These are phyloP conservation scores for Meloidogyne floridensis DNA, from an alignment of 1,140 invertebrate species.

Conservation along the genomic window DNA sequence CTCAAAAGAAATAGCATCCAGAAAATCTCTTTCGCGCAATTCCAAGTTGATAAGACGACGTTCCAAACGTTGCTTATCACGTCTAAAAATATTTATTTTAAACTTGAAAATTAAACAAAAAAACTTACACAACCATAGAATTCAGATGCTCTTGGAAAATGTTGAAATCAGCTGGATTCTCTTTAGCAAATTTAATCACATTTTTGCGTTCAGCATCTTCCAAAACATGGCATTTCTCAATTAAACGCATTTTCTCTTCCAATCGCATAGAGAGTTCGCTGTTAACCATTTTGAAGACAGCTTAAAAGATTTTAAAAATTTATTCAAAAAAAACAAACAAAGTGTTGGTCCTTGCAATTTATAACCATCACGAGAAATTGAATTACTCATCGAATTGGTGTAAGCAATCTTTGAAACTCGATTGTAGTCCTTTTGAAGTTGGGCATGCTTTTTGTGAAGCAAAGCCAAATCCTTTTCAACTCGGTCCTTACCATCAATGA, in stretches of 20 bases:
- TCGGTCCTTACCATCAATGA: conserved; percentile 34
- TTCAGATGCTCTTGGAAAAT: conserved; percentile 25
- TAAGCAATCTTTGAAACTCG: conserved; percentile 19
- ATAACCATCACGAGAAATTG: conserved; percentile 10
- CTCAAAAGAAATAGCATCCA: conserved; percentile 19
- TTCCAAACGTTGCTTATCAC: conserved; percentile 27
- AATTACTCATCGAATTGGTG: conserved; percentile 13
- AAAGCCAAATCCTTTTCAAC: conserved; percentile 27
- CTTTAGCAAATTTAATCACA: conserved; percentile 10
- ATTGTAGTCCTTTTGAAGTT: conserved; percentile 4
- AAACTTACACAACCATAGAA: conserved; percentile 19
- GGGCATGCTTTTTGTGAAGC: conserved; percentile 17
- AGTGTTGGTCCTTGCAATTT: conserved; percentile 30
- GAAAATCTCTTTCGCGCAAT: conserved; percentile 22
- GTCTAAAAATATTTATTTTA: conserved; percentile 17
- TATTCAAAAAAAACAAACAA: background rate
- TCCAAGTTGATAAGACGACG: conserved; percentile 28
- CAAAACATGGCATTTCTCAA: conserved; percentile 10
- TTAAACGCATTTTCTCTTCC: conserved; percentile 7
- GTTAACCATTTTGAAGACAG: background rate
- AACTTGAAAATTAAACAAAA: background rate
- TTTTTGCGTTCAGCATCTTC: conserved; percentile 8
- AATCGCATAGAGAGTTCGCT: background rate
- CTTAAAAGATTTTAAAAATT: background rate
- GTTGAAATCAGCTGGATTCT: conserved; percentile 15